Percentiles rank a stretch among this genome's conserved stretches.
Conservation (phyloP, 2,113 vertebrate genomes). For the Benitochromis conjunctus region DNA sequence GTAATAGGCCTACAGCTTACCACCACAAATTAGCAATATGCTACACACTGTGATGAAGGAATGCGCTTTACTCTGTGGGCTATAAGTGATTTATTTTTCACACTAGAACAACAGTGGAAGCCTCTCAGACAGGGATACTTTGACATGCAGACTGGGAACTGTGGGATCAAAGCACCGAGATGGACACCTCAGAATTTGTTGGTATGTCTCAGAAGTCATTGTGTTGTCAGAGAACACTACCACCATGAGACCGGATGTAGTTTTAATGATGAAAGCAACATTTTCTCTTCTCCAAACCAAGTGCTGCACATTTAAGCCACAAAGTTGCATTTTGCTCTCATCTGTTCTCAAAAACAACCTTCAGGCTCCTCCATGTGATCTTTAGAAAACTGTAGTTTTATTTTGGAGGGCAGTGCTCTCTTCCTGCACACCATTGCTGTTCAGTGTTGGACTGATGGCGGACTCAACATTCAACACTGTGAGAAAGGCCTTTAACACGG, state of each 20-base stretch:
- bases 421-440: background rate
- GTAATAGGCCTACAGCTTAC: background rate
- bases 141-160: background rate
- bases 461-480: background rate
- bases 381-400: background rate
- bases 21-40: background rate
- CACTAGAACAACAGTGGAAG: background rate
- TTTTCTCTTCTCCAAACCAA: background rate
- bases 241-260: background rate
- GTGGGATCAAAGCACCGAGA: background rate
- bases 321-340: background rate
- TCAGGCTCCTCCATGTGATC: background rate
- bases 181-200: background rate
- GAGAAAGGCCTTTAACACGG: background rate
- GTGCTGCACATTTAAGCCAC: background rate
- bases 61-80: background rate
- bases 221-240: background rate
- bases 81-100: background rate
- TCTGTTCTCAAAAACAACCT: background rate
- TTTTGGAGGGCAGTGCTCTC: background rate
- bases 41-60: background rate
- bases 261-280: accelerated
- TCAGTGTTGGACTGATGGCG: background rate
- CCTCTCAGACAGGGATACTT: background rate
- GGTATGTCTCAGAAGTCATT: background rate